Conservation (phyloP, 2,113 vertebrate species). For the Galbula dea region DNA sequence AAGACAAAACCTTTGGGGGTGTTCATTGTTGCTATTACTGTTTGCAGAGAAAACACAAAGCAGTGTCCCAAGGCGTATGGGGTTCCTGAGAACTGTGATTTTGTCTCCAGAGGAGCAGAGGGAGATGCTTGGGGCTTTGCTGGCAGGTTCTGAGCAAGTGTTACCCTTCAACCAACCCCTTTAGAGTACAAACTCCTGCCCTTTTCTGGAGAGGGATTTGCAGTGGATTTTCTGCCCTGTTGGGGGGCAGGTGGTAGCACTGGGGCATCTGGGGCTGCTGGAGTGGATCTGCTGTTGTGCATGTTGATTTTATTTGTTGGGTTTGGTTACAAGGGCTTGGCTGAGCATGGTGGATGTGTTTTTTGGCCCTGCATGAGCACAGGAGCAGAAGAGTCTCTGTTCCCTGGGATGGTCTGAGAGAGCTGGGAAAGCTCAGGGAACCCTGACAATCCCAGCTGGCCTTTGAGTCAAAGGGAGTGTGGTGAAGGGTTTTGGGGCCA, state of each 20-base stretch:
- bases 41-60: background rate
- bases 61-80: rapidly evolving
- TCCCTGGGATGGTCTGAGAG: background rate
- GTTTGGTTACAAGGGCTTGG: background rate
- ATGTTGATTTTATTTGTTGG: background rate
- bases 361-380: background rate
- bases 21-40: background rate
- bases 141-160: background rate
- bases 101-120: rapidly evolving
- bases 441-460: rapidly evolving
- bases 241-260: background rate
- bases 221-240: rapidly evolving
- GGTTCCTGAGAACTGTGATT: rapidly evolving
- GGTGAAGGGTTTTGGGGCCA: background rate
- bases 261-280: background rate
- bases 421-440: background rate
- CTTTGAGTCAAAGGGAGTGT: too few relatives aligned
- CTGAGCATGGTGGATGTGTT: background rate
- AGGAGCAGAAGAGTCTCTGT: background rate
- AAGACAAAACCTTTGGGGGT: background rate
- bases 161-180: background rate
- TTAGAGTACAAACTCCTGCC: background rate
- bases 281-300: rapidly evolving
- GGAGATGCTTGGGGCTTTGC: background rate
- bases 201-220: background rate